These are phyloP conservation scores for Alitta virens DNA, from an alignment of 2,888 invertebrate genomes.

Conservation along the genomic window DNA sequence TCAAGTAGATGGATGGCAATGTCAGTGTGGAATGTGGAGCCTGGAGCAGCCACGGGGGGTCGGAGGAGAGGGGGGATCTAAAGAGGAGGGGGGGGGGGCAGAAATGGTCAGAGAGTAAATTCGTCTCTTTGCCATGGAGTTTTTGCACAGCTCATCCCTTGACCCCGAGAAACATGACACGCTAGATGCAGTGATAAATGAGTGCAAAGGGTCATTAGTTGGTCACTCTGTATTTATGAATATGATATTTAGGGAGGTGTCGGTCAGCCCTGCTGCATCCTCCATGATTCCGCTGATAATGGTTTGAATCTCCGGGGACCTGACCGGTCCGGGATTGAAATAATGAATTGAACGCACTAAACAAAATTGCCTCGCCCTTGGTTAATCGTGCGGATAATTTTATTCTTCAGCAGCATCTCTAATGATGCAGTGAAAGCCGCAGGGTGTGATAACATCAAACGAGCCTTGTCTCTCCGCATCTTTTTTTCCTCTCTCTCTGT, in stretches of 20 bases:
- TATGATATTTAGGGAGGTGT: background rate
- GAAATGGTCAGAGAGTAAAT: too few relatives aligned
- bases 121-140: too few relatives aligned
- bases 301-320: background rate
- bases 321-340: background rate
- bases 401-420: background rate
- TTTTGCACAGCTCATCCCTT: too few relatives aligned
- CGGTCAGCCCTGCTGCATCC: too few relatives aligned
- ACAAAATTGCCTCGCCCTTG: background rate
- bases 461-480: too few relatives aligned
- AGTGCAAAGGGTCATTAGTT: background rate
- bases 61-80: too few relatives aligned
- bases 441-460: too few relatives aligned
- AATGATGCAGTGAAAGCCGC: background rate
- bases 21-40: too few relatives aligned
- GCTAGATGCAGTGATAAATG: background rate
- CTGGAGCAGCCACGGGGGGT: too few relatives aligned
- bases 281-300: background rate
- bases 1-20: too few relatives aligned
- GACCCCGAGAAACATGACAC: background rate
- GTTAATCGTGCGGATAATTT: slow-evolving; percentile 1
- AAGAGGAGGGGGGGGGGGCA: too few relatives aligned
- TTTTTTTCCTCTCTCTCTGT: too few relatives aligned
- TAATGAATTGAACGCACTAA: background rate
- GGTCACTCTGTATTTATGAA: slow-evolving; percentile 1